A percentile compares a stretch with the other conserved stretches of the same genome.
Evolutionary conservation across 2,888 invertebrate species (phyloP).

Genomic region (Drosophila histrio): DNA sequence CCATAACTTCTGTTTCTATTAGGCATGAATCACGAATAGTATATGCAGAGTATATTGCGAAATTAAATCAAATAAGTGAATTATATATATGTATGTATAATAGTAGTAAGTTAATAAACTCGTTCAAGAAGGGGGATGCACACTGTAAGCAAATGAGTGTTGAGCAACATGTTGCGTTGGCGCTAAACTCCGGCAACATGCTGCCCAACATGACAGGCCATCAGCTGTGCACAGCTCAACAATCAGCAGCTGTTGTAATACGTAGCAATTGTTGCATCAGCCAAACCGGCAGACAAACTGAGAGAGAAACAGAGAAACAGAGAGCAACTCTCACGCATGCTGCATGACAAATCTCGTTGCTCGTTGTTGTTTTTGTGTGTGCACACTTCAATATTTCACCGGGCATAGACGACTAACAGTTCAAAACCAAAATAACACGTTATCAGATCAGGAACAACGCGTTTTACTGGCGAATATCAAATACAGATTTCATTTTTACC

Average conservation of each 20-base stretch:
- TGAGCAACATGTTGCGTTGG: conserved; percentile 47
- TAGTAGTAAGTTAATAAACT: not conserved
- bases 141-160: not conserved
- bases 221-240: conserved; percentile 46
- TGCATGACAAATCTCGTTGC: conserved; percentile 7
- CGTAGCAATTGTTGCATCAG: conserved; percentile 70
- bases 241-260: conserved; percentile 63
- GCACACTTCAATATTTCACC: conserved; percentile 19
- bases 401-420: conserved; percentile 4
- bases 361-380: conserved; percentile 6
- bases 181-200: conserved; percentile 36
- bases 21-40: conserved; percentile 3
- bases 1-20: not conserved
- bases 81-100: not conserved
- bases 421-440: not conserved
- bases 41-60: no score
- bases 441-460: not conserved
- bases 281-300: conserved; percentile 42
- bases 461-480: not conserved
- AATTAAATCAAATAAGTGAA: no score
- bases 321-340: conserved; percentile 39
- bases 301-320: conserved; percentile 34
- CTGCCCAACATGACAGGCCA: not conserved
- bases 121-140: not conserved
- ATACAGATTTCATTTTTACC: not conserved